These are phyloP conservation scores for Pseudopodoces humilis DNA, from an alignment of 2,113 vertebrate genomes.

Conservation along the genomic window DNA sequence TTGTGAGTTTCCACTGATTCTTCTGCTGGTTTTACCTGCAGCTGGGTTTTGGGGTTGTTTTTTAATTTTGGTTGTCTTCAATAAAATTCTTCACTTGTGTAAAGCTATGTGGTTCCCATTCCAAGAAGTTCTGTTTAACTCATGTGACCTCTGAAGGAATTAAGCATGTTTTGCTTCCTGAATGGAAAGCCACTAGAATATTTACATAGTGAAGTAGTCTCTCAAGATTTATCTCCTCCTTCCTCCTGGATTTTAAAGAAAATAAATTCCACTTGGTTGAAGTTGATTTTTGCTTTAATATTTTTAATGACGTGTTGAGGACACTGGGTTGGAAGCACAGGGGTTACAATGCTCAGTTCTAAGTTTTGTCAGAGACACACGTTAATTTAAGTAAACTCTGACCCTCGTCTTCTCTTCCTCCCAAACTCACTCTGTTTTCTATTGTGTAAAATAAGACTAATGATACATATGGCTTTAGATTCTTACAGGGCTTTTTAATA, in stretches of 20 bases:
- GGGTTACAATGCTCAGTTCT: neutral
- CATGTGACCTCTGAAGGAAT: neutral
- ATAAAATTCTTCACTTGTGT: neutral
- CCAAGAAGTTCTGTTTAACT: conserved; percentile 30
- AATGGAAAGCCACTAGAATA: neutral
- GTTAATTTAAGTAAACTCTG: conserved; percentile 36
- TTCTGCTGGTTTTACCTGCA: neutral
- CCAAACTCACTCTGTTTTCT: neutral
- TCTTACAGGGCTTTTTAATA: neutral
- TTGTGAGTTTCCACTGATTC: neutral
- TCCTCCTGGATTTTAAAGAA: conserved; percentile 34
- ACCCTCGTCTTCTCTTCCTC: neutral
- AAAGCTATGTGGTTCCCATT: neutral
- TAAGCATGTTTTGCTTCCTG: conserved; percentile 12
- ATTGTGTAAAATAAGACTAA: neutral
- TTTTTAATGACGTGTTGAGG: conserved; percentile 26
- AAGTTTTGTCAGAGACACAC: neutral
- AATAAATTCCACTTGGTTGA: conserved; percentile 35
- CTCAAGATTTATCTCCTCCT: conserved; percentile 30
- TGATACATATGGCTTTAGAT: neutral
- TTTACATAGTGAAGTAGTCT: conserved; percentile 31
- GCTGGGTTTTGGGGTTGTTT: neutral
- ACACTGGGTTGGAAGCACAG: neutral
- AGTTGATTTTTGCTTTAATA: conserved; percentile 25
- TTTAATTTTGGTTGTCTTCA: neutral